Evolutionary conservation across 1,140 invertebrate genomes (phyloP).

Genomic region (Armadillidium nasatum): DNA sequence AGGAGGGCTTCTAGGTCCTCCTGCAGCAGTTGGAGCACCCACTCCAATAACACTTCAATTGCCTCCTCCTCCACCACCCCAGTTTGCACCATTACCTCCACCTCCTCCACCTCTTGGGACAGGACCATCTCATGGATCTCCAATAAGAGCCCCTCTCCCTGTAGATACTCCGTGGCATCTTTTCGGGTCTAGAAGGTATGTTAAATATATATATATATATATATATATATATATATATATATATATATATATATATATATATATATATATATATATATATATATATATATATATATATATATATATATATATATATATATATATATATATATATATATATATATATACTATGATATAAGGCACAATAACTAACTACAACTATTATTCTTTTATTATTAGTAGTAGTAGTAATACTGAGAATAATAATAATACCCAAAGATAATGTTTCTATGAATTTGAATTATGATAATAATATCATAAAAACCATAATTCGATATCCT

Average conservation of each 20-base stretch:
- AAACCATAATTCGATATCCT: too few relatives aligned
- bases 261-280: background rate
- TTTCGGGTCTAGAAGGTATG: constrained; percentile 29
- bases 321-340: too few relatives aligned
- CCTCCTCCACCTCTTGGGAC: constrained; percentile 5
- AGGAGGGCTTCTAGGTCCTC: constrained; percentile 17
- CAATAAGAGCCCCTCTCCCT: constrained; percentile 19
- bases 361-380: too few relatives aligned
- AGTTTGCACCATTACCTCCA: background rate
- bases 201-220: background rate
- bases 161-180: constrained; percentile 23
- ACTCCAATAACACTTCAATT: background rate
- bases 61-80: constrained; percentile 17
- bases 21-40: constrained; percentile 9
- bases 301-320: too few relatives aligned
- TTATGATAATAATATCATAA: too few relatives aligned
- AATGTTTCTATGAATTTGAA: too few relatives aligned
- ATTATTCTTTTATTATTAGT: too few relatives aligned
- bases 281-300: background rate
- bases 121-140: constrained; percentile 2
- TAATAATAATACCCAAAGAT: too few relatives aligned
- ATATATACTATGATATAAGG: too few relatives aligned
- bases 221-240: constrained; percentile 15
- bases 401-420: too few relatives aligned
- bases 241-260: constrained; percentile 11